Percentiles rank a stretch among this genome's conserved stretches.
Conservation (phyloP, 2,797 vertebrate species). For the Iguana delicatissima region DNA sequence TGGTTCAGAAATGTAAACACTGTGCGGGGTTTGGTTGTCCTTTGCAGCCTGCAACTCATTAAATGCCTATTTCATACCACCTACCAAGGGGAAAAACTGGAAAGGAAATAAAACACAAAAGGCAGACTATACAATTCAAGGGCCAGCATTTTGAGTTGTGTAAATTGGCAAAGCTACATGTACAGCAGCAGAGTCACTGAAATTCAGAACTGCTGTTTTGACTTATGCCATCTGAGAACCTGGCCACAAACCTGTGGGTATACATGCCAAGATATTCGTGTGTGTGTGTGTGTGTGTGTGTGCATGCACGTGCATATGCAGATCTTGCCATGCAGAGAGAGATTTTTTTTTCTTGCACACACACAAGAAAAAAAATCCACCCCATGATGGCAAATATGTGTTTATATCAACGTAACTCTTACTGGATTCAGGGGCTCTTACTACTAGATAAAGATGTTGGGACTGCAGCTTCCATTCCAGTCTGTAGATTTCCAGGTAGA, state of each 20-base stretch:
- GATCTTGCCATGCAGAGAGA: not conserved
- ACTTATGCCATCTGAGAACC: conserved; percentile 15
- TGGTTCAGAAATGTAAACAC: conserved; percentile 70
- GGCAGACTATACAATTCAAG: conserved; percentile 35
- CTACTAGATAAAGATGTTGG: not conserved
- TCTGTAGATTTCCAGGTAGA: not conserved
- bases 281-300: not conserved
- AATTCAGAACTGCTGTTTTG: not conserved
- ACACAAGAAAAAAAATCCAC: not conserved
- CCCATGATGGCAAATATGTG: not conserved
- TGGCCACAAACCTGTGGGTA: not conserved
- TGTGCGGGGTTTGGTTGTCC: conserved; percentile 48
- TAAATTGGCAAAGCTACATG: conserved; percentile 12
- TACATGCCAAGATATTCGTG: not conserved
- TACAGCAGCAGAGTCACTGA: not conserved
- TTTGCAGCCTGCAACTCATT: conserved; percentile 69
- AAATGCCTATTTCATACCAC: conserved; percentile 67
- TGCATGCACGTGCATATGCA: not conserved
- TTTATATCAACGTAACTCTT: not conserved
- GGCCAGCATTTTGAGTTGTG: conserved; percentile 23
- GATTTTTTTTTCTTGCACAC: not conserved
- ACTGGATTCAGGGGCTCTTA: not conserved
- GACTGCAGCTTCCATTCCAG: not conserved
- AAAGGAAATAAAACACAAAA: conserved; percentile 45
- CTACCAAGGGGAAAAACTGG: conserved; percentile 65